Conservation (phyloP, 2,888 invertebrate species). For the Eretmocerus hayati region DNA sequence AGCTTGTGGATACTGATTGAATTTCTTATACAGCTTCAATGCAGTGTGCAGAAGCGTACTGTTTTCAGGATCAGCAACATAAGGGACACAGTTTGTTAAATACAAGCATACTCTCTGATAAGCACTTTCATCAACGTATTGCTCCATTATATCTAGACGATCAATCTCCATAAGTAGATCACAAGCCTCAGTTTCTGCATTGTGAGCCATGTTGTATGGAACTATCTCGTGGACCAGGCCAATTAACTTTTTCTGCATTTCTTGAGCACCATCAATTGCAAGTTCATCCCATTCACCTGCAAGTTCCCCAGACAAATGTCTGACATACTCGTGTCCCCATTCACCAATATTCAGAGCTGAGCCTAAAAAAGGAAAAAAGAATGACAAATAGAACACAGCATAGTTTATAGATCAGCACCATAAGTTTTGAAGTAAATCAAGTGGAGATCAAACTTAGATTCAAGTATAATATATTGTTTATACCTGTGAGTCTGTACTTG, state of each 20-base stretch:
- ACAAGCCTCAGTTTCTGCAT: conserved; percentile 98
- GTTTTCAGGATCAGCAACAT: conserved; percentile 93
- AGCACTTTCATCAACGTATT: conserved; percentile 82
- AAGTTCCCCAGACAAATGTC: conserved; percentile 85
- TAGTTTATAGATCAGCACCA: background rate
- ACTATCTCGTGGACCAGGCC: conserved; percentile 81
- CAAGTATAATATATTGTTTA: background rate
- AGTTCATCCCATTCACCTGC: conserved; percentile 73
- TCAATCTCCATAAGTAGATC: conserved; percentile 98
- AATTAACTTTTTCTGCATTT: conserved; percentile 53
- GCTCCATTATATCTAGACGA: conserved; percentile 72
- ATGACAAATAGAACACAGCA: background rate
- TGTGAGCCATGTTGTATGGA: conserved; percentile 92
- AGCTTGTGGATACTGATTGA: conserved; percentile 83
- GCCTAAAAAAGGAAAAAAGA: conserved; percentile 18
- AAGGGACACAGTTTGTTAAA: conserved; percentile 86
- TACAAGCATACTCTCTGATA: conserved; percentile 92
- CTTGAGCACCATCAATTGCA: conserved; percentile 47
- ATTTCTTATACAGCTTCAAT: conserved; percentile 77
- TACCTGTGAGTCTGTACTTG: conserved; percentile 67
- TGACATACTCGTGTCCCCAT: conserved; percentile 99
- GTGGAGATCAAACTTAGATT: too few species aligned
- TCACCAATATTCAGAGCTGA: conserved; percentile 73
- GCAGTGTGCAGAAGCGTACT: conserved; percentile 75
- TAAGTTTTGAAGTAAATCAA: background rate